Evolutionary conservation across 2,113 vertebrate genomes (phyloP).

Genomic region (Apaloderma vittatum): DNA sequence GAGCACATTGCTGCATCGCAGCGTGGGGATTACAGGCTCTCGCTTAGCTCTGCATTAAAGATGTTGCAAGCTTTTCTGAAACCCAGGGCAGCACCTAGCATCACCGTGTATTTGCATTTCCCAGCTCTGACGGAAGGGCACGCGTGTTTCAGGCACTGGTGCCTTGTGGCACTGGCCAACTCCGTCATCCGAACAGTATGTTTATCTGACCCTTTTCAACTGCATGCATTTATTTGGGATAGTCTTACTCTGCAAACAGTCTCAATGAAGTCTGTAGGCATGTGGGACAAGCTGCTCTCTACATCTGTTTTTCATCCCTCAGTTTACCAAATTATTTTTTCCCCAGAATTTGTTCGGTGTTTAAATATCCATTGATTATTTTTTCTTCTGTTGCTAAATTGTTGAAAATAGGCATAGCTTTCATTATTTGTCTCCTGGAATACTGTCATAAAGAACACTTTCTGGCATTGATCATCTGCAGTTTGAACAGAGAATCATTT

Average conservation of each 20-base stretch:
- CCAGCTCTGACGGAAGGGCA: not conserved
- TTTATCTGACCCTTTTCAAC: not conserved
- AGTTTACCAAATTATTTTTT: not conserved
- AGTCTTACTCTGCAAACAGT: not conserved
- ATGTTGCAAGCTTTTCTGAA: not conserved
- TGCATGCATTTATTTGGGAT: not conserved
- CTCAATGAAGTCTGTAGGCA: not conserved
- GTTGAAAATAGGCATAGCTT: not conserved
- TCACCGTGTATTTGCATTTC: not conserved
- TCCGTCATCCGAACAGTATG: not conserved
- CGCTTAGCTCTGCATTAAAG: constrained; percentile 8
- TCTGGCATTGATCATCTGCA: not conserved
- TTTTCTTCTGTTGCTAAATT: not conserved
- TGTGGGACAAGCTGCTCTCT: not conserved
- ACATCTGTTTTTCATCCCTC: not conserved
- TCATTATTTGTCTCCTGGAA: not conserved
- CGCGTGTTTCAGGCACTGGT: not conserved
- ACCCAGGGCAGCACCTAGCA: not conserved
- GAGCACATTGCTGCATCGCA: constrained; percentile 23
- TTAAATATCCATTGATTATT: not conserved
- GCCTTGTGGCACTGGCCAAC: not conserved
- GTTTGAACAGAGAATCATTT: not conserved
- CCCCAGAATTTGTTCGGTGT: not conserved
- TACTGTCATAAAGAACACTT: not conserved
- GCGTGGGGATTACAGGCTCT: constrained; percentile 54